These are phyloP conservation scores for Lepidurus arcticus DNA, from an alignment of 1,140 invertebrate species.

Conservation along the genomic window DNA sequence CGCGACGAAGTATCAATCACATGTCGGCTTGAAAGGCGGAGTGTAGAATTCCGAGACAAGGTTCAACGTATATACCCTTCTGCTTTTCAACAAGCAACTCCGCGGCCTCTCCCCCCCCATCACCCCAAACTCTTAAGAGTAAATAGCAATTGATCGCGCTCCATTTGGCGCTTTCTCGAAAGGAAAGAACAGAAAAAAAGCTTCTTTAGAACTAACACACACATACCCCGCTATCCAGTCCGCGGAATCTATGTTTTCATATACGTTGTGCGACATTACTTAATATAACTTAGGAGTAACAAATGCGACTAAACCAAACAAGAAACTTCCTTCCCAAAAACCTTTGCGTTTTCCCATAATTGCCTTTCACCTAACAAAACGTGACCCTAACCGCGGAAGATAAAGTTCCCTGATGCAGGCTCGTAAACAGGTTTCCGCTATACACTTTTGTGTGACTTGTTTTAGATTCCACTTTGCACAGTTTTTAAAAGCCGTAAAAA, in stretches of 20 bases:
- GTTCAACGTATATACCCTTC: not conserved
- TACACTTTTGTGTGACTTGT: no score
- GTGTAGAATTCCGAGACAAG: not conserved
- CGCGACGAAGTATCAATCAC: not conserved
- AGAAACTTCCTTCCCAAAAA: no score
- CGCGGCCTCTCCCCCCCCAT: not conserved
- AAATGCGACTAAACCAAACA: no score
- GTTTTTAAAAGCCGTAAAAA: no score
- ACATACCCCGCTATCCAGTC: not conserved
- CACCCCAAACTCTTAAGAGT: not conserved
- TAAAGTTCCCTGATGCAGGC: no score
- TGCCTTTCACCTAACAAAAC: no score
- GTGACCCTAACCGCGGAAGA: no score
- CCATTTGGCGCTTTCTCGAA: not conserved
- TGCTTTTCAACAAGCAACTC: not conserved
- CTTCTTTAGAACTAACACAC: not conserved
- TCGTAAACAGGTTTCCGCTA: no score
- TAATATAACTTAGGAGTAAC: not conserved
- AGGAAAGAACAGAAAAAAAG: not conserved
- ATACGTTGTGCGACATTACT: not conserved
- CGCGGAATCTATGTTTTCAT: not conserved
- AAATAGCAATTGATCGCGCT: slow-evolving; percentile 1
- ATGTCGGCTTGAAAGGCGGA: not conserved
- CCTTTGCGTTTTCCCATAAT: no score
- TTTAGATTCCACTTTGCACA: no score